Conservation (phyloP, 2,888 invertebrate genomes). For the Uropetala carovei region DNA sequence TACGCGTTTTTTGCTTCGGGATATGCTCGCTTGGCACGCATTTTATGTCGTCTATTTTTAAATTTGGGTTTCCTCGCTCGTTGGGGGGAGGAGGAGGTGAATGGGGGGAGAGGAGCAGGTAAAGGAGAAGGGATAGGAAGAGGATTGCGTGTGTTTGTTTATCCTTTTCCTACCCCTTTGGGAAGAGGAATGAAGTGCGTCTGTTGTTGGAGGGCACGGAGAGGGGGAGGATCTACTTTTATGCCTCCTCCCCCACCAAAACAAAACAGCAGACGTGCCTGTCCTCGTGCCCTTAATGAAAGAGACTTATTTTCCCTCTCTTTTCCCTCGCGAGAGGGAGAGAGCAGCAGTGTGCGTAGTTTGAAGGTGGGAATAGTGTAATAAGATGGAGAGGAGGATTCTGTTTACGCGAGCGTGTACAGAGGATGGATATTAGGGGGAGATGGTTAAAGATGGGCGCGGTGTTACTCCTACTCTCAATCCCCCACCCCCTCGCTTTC, state of each 20-base stretch:
- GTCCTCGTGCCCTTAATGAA: constrained; percentile 28
- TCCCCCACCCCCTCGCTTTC: too few relatives aligned
- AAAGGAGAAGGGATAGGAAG: too few relatives aligned
- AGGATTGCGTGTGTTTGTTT: background rate
- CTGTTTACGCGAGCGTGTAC: too few relatives aligned
- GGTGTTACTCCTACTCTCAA: too few relatives aligned
- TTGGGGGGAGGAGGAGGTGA: background rate
- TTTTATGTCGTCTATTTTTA: background rate
- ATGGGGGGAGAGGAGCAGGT: background rate
- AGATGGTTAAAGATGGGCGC: too few relatives aligned
- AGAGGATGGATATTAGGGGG: too few relatives aligned
- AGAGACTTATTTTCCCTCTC: background rate
- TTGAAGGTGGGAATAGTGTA: too few relatives aligned
- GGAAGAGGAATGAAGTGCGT: background rate
- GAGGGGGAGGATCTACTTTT: background rate
- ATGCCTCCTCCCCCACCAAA: background rate
- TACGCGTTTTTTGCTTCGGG: background rate
- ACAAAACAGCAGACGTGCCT: background rate
- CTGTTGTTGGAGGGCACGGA: background rate
- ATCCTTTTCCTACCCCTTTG: background rate
- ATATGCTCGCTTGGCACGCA: background rate
- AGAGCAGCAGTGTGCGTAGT: background rate
- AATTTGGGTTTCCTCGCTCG: too few relatives aligned
- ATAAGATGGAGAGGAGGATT: too few relatives aligned
- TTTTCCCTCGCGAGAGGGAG: background rate